Percentiles rank a stretch among this genome's conserved stretches.
Evolutionary conservation across 2,888 invertebrate species (phyloP).

Genomic region (Auanema freiburgensis): DNA sequence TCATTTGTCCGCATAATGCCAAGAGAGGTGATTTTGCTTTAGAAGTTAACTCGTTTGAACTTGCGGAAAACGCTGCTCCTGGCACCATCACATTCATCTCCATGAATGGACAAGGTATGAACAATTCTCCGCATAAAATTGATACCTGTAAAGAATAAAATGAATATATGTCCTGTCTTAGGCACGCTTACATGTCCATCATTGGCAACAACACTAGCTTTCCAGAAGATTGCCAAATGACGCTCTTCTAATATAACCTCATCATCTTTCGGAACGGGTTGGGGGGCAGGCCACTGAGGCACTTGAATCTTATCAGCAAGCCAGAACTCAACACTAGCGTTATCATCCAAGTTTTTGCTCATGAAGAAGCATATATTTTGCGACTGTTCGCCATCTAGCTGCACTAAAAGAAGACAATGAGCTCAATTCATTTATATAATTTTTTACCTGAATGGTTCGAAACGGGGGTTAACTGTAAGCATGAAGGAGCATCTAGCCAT

Average conservation of each 20-base stretch:
- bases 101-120: slow-evolving; percentile 16
- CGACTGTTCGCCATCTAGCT: slow-evolving; percentile 23
- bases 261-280: slow-evolving; percentile 12
- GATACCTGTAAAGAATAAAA: slow-evolving; percentile 4
- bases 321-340: slow-evolving; percentile 14
- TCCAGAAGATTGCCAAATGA: slow-evolving; percentile 50
- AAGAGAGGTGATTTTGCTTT: no score
- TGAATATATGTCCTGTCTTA: background rate
- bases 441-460: slow-evolving; percentile 5
- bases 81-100: background rate
- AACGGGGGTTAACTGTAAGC: background rate
- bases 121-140: slow-evolving; percentile 11
- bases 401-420: slow-evolving; percentile 14
- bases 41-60: background rate
- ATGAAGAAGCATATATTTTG: slow-evolving; percentile 23
- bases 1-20: slow-evolving; percentile 6
- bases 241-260: slow-evolving; percentile 9
- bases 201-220: slow-evolving; percentile 46
- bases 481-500: background rate
- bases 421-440: background rate
- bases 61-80: background rate
- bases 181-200: slow-evolving; percentile 39
- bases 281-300: slow-evolving; percentile 33
- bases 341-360: background rate
- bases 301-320: slow-evolving; percentile 3